Base-by-base conservation (phyloP, 2,797 vertebrate genomes). In the Melopsittacus undulatus region DNA sequence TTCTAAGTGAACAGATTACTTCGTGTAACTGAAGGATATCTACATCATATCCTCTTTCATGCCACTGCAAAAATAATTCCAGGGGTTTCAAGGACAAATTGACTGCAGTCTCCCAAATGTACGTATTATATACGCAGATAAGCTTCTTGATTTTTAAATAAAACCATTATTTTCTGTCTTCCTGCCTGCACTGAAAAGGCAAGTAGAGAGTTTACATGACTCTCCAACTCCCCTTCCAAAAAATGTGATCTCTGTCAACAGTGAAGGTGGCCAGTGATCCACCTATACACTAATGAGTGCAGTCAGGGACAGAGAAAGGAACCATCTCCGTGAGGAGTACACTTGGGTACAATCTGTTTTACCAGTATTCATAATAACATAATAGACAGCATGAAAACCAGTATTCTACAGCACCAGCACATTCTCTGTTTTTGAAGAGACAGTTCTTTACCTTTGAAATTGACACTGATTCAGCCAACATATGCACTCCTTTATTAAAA, bases 251-350 rank as follows among this genome's bases (percentile, higher is more conserved):
- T 9, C 5, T 16, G 30, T 34, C 40, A 54, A 9, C 22, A 38
- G 51, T 2, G 22, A 78, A 13, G 48, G 68, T 5, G 67, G 81
- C 21, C 63, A 34, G 63, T 27, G 43, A 14, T 43, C 34, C 61
- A 32, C 24, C 10, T 0, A 9, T 1, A 2, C 45, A 2, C 43
- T 38, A 8, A 5, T 27, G 45, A 14, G 3, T 3, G 36, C 59
- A 69, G 66, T 3, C 48, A 26, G 88, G 46, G 36, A 66, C 43
- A 23, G 30, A 27, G 73, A 48, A 61, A 81, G 46, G 81, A 62
- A 62, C 32, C 3, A 3, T 4, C 54, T 32, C 4, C 3, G 51
- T 5, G 46, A 66, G 67, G 23, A 56, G 51, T 4, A 83, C 61
- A 40, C n/a, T 49, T 27, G 46, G 38, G 46, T 38, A 61, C 61